These are phyloP conservation scores for Ctenomys sociabilis DNA, from an alignment of 2,113 vertebrate species.

Conservation along the genomic window DNA sequence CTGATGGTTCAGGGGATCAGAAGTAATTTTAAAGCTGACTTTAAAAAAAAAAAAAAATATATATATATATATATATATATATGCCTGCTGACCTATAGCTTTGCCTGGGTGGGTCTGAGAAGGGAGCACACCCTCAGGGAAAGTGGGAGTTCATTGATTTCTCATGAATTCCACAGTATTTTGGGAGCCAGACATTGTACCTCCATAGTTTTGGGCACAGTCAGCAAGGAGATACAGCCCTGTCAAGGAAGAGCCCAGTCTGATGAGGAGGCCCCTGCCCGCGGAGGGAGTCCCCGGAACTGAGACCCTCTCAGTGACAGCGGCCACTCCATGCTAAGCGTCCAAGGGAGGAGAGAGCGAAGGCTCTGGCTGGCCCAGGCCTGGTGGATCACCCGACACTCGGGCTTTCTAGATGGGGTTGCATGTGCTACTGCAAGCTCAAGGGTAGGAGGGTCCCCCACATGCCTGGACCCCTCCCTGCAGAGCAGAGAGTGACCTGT, in stretches of 20 bases:
- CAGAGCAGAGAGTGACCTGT: neutral
- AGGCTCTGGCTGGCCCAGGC: neutral
- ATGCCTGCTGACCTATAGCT: neutral
- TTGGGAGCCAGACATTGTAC: neutral
- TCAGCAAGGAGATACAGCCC: neutral
- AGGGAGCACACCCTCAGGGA: neutral
- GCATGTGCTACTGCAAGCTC: neutral
- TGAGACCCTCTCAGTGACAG: neutral
- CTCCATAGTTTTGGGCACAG: neutral
- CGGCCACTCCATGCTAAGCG: too few species aligned
- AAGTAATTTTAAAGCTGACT: conserved; percentile 61
- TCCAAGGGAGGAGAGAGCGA: neutral
- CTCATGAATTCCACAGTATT: conserved; percentile 11
- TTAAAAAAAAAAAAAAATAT: conserved; percentile 9
- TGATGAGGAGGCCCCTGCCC: neutral
- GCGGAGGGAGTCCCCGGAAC: neutral
- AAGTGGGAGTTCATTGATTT: neutral
- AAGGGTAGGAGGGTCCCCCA: too few species aligned
- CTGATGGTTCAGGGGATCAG: conserved; percentile 6
- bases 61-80: too few species aligned
- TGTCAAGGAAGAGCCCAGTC: neutral
- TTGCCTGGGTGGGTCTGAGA: neutral
- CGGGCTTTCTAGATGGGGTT: too few species aligned
- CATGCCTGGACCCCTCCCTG: too few species aligned
- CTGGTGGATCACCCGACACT: neutral